These are phyloP conservation scores for Lutjanus argentimaculatus DNA, from an alignment of 2,797 vertebrate genomes.

Conservation along the genomic window DNA sequence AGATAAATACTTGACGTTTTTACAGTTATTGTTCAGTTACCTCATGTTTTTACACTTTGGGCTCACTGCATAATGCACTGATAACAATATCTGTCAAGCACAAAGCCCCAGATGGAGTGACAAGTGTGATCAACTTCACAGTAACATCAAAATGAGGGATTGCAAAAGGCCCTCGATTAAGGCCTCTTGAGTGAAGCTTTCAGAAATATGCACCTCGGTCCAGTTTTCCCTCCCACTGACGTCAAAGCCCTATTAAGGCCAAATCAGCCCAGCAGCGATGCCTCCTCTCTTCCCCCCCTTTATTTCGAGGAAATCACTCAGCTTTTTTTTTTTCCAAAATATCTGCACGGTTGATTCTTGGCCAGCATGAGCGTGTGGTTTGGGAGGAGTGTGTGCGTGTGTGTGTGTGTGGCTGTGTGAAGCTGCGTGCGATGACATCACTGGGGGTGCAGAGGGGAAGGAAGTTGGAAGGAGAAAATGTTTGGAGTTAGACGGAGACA, in stretches of 20 bases:
- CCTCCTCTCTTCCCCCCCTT: conserved; percentile 15
- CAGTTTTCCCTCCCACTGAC: conserved; percentile 59
- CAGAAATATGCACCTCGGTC: conserved; percentile 59
- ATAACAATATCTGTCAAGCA: conserved; percentile 21
- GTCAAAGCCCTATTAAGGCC: conserved; percentile 72
- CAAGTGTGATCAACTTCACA: conserved; percentile 17
- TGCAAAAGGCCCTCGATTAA: conserved; percentile 28
- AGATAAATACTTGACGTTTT: neutral
- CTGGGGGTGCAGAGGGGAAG: conserved; percentile 53
- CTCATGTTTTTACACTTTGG: neutral
- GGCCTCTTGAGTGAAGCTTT: conserved; percentile 47
- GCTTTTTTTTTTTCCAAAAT: conserved; percentile 60
- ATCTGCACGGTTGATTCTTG: conserved; percentile 56
- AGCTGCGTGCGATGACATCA: conserved; percentile 61
- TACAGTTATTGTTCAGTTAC: neutral
- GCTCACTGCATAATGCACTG: neutral
- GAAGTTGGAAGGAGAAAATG: conserved; percentile 57
- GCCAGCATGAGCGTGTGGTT: conserved; percentile 11
- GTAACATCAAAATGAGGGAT: conserved; percentile 21
- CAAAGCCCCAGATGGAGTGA: conserved; percentile 1
- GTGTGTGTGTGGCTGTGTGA: neutral
- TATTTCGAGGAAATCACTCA: conserved; percentile 44
- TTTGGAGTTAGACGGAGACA: conserved; percentile 53
- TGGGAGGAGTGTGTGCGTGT: neutral
- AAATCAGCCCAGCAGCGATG: conserved; percentile 57